phyloP scores from a whole-genome alignment of 2,888 invertebrate genomes.

The Syrphus vitripennis region DNA sequence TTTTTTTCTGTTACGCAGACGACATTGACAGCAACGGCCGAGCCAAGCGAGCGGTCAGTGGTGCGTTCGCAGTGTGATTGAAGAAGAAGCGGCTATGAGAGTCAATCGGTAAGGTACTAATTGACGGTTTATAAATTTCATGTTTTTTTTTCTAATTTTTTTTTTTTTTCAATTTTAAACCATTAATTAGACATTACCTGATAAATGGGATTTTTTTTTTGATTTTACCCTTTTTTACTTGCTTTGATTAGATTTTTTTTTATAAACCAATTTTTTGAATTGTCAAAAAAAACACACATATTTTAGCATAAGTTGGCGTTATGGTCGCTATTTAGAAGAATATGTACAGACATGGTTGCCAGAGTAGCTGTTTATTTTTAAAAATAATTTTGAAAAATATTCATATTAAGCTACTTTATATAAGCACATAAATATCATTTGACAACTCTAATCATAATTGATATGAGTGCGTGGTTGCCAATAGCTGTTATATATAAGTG shows the following conservation, averaged over 20 bases:
- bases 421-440: background rate
- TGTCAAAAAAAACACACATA: background rate
- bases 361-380: background rate
- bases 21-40: constrained; percentile 71
- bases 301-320: background rate
- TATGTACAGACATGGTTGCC: background rate
- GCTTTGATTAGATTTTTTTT: background rate
- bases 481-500: background rate
- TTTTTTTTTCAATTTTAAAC: constrained; percentile 47
- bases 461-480: background rate
- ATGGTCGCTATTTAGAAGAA: background rate
- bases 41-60: constrained; percentile 72
- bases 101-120: constrained; percentile 64
- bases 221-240: constrained; percentile 42
- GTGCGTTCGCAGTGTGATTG: constrained; percentile 71
- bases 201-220: constrained; percentile 25
- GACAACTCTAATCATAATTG: background rate
- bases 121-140: constrained; percentile 64
- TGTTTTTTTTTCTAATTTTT: constrained; percentile 11
- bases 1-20: constrained; percentile 59
- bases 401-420: background rate
- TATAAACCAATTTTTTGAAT: constrained; percentile 2
- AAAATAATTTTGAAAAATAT: background rate
- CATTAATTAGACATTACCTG: constrained; percentile 64
- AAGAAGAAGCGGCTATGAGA: constrained; percentile 72